Percentiles rank a stretch among this genome's conserved stretches.
These are phyloP conservation scores for Strigamia transsilvanica DNA, from an alignment of 2,888 invertebrate genomes.

Conservation along the genomic window DNA sequence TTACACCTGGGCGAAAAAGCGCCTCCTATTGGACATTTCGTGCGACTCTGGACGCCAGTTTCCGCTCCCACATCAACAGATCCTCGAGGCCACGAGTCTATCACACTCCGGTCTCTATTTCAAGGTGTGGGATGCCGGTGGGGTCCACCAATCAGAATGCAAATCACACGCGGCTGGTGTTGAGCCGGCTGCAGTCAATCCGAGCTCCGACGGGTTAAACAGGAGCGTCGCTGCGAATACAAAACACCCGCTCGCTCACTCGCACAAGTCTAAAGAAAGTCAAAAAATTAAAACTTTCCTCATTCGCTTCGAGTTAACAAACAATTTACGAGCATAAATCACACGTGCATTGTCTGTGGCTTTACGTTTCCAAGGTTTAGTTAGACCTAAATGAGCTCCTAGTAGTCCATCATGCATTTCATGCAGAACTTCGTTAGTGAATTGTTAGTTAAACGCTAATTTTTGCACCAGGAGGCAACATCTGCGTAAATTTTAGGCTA, in stretches of 20 bases:
- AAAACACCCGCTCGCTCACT: not conserved
- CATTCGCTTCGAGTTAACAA: not conserved
- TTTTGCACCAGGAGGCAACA: too few species aligned
- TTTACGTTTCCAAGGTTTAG: not conserved
- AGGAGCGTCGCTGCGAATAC: not conserved
- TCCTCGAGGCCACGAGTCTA: not conserved
- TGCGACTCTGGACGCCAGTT: not conserved
- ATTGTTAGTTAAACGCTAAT: too few species aligned
- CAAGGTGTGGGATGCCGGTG: conserved; percentile 1
- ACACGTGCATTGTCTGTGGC: not conserved
- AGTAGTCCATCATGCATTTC: too few species aligned
- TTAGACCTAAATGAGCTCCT: too few species aligned
- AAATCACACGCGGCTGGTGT: not conserved
- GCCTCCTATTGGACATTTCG: too few species aligned
- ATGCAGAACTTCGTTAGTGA: too few species aligned
- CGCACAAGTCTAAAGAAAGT: too few species aligned
- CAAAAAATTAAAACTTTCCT: not conserved
- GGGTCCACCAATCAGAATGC: conserved; percentile 7
- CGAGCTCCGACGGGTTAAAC: not conserved
- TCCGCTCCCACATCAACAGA: not conserved
- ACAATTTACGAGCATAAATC: not conserved
- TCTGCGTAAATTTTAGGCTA: too few species aligned
- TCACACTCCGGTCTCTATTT: conserved; percentile 2
- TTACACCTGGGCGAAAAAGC: not conserved
- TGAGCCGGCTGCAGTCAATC: not conserved